Base-by-base conservation (phyloP, 1,140 invertebrate genomes). In the Drosophila willistoni region DNA sequence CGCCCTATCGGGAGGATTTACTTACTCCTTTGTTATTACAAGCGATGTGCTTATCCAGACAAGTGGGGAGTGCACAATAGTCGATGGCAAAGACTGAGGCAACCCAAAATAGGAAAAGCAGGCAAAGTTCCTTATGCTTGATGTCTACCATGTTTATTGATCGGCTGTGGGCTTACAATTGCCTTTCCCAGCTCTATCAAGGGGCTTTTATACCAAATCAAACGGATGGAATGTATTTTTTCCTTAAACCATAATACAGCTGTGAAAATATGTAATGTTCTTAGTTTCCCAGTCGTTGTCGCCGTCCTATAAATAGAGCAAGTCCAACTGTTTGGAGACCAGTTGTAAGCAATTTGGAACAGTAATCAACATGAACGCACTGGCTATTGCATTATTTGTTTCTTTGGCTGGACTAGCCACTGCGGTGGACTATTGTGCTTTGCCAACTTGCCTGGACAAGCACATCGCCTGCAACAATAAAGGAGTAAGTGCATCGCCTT, bases 11-110 rank as follows among this genome's bases (percentile, higher is more conserved):
- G 22, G 22, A 25, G 22, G 22, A 25, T 25, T 4, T 25, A 25
- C 22, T 80, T 73, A 87, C 83, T 72, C 83, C 83, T 10, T 87
- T 87, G 9, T 87, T 87, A 13, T 87, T 87, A 68, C 83, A 87
- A 63, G 76, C 84, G n/a, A 87, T 71, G 1, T 87, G 84, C 39
- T 89, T 87, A 17, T 87, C 84, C 64, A 89, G 71, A 3, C 84
- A 87, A 0, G 83, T 86, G 9, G 83, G 83, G 44, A 87, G 25
- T 3, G 79, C 83, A 14, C 83, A 87, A n/a, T 87, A 87, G n/a
- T 87, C 83, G 0, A 82, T 56, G 0, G 65, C 61, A 0, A 25
- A 1, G 12, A 14, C 41, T 12, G 59, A 13, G 5, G 36, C 64
- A 19, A 54, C 13, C 42, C 25, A 63, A 14, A n/a, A 3, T 33